A percentile compares a stretch with the other conserved stretches of the same genome.
phyloP scores from a whole-genome alignment of 1,140 invertebrate genomes.

The Metaphire vulgaris region DNA sequence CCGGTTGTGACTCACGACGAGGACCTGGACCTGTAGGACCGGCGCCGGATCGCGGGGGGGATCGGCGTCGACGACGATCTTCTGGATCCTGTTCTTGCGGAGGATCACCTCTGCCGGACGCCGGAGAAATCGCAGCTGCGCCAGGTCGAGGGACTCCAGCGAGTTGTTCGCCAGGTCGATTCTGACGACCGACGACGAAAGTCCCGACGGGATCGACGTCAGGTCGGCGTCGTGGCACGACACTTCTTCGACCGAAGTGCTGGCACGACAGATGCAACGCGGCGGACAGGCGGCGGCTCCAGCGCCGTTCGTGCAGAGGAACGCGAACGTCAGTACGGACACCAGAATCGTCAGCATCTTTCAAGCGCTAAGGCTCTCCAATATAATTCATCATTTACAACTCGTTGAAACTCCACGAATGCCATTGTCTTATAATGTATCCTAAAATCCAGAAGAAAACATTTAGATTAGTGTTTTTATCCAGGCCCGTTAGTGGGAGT shows the following conservation, averaged over 20 bases:
- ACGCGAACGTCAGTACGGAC: too few relatives aligned
- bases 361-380: too few relatives aligned
- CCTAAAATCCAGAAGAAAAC: too few relatives aligned
- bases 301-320: too few relatives aligned
- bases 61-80: constrained; percentile 41
- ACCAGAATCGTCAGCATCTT: too few relatives aligned
- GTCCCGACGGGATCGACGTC: constrained; percentile 13
- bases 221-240: constrained; percentile 4
- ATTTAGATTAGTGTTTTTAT: too few relatives aligned
- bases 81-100: constrained; percentile 33
- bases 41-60: not conserved
- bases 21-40: constrained; percentile 36
- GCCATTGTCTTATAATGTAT: too few relatives aligned
- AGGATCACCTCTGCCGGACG: constrained; percentile 30
- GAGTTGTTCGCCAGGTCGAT: constrained; percentile 23
- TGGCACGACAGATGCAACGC: not conserved
- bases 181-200: constrained; percentile 9
- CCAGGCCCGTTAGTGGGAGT: too few relatives aligned
- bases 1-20: constrained; percentile 62
- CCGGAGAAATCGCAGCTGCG: constrained; percentile 4
- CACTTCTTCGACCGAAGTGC: constrained; percentile 10
- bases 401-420: too few relatives aligned
- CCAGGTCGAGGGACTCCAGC: constrained; percentile 7
- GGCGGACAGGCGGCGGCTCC: not conserved
- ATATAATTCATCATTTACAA: too few relatives aligned